Base-by-base conservation (phyloP, 2,888 invertebrate genomes). In the Venusia cambrica region DNA sequence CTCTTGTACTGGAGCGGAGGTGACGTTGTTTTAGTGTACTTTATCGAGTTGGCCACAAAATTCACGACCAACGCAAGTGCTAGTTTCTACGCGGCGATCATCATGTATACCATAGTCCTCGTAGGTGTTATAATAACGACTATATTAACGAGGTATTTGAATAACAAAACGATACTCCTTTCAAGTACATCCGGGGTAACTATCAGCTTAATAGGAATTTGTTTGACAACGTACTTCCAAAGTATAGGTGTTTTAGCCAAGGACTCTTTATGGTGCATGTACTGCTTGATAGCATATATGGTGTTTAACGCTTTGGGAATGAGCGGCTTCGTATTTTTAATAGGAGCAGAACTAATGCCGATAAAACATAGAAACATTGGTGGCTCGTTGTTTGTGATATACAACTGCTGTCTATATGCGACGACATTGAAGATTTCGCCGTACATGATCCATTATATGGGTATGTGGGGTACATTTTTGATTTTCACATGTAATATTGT, bases 1-100 rank as follows among this genome's bases (percentile, higher is more conserved):
- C 32, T 45, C 22, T 17, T 44, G 6, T 51, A 51, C n/a, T 32
- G 47, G 28, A 48, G 51, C 18, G 51, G 51, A 1, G 44, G 43
- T 1, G 45, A 44, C 7, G 51, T 45, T 0, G 18, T 51, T 2
- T 2, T 45, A 2, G 33, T 51, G 9, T 51, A 51, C 33, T 44
- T 39, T 3, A 35, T 48, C 7, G 43, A 45, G 13, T 9, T 51
- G 4, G 39, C 48, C 0, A 28, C 44, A 7, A 43, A 38, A 16
- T 19, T 44, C 2, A 35, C 44, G 1, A 18, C 34, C 4, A 48
- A 33, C 2, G 25, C 44, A 4, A 32, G 42, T 2, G 44, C 45
- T 9, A 37, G 33, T 1, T 46, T 46, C 19, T 40, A 38, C 8
- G 31, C 38, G 2, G 41, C 31, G 0, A 46, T 49, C 2, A 14